phyloP scores from a whole-genome alignment of 2,888 invertebrate genomes.

The Pogonocherus hispidulus region DNA sequence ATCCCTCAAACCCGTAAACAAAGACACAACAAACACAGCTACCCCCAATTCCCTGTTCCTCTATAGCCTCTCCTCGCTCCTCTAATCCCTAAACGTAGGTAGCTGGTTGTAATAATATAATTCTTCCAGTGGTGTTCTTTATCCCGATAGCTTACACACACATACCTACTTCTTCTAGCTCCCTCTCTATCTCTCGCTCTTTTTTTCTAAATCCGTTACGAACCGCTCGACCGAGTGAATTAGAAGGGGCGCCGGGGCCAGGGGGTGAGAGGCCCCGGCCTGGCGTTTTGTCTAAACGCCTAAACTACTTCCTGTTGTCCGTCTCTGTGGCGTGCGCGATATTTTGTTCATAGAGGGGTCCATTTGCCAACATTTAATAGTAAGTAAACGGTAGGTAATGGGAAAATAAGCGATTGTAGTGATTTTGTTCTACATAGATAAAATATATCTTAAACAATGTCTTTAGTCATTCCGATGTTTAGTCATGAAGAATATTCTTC shows the following conservation, averaged over 20 bases:
- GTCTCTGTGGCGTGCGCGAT: slow-evolving; percentile 38
- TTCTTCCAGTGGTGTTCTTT: slow-evolving; percentile 27
- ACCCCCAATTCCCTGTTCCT: not conserved
- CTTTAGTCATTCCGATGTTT: too few species aligned
- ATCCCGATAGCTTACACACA: slow-evolving; percentile 34
- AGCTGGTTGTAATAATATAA: slow-evolving; percentile 23
- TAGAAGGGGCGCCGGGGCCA: slow-evolving; percentile 42
- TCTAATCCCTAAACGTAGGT: slow-evolving; percentile 6
- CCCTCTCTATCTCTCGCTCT: slow-evolving; percentile 24
- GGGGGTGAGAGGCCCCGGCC: slow-evolving; percentile 40
- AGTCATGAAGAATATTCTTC: too few species aligned
- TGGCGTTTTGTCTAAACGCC: slow-evolving; percentile 50
- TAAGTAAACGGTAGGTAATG: too few species aligned
- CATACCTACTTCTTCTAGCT: not conserved
- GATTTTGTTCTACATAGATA: too few species aligned
- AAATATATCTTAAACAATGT: too few species aligned
- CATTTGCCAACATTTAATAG: too few species aligned
- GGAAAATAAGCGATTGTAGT: too few species aligned
- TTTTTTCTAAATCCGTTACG: slow-evolving; percentile 50
- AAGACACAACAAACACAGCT: not conserved
- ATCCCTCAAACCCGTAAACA: not conserved
- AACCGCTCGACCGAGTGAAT: slow-evolving; percentile 47
- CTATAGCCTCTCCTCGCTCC: slow-evolving; percentile 1
- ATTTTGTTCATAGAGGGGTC: not conserved
- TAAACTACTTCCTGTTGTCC: slow-evolving; percentile 50